Percentiles rank a stretch among this genome's conserved stretches.
Conservation (phyloP, 2,797 vertebrate genomes). For the Rhynchotus rufescens region DNA sequence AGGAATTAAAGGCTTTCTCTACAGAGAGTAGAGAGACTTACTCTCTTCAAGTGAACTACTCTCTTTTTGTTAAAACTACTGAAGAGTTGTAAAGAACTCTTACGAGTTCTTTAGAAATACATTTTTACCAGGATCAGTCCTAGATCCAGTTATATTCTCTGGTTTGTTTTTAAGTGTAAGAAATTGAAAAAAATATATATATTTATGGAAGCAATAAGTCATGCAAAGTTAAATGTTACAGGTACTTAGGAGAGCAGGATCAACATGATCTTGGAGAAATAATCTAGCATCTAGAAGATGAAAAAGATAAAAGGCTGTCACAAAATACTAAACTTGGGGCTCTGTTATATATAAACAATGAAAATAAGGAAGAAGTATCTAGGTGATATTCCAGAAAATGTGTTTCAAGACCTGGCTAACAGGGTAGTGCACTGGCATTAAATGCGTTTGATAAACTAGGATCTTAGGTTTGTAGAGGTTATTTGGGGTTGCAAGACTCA, state of each 20-base stretch:
- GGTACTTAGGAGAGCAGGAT: background rate
- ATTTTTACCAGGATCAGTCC: background rate
- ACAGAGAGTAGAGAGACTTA: too few species aligned
- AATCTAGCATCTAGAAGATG: background rate
- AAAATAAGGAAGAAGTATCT: background rate
- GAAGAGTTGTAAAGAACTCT: too few species aligned
- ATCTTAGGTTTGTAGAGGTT: background rate
- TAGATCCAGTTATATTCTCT: background rate
- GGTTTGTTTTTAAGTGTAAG: background rate
- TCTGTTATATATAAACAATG: background rate
- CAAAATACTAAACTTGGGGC: background rate
- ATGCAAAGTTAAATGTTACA: background rate
- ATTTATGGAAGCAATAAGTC: background rate
- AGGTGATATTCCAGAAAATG: background rate
- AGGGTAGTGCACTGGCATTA: background rate
- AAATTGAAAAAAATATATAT: background rate
- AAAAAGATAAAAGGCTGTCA: background rate
- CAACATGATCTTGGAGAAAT: background rate
- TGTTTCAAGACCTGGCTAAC: background rate
- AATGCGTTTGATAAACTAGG: background rate
- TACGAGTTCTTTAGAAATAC: background rate
- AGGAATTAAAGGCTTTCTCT: background rate
- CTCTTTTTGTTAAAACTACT: too few species aligned
- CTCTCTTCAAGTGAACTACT: too few species aligned
- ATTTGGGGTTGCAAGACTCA: background rate